Evolutionary conservation across 2,797 vertebrate species (phyloP), one percentile per base, ranked within the genome.

Genomic region (Argentina silus): DNA sequence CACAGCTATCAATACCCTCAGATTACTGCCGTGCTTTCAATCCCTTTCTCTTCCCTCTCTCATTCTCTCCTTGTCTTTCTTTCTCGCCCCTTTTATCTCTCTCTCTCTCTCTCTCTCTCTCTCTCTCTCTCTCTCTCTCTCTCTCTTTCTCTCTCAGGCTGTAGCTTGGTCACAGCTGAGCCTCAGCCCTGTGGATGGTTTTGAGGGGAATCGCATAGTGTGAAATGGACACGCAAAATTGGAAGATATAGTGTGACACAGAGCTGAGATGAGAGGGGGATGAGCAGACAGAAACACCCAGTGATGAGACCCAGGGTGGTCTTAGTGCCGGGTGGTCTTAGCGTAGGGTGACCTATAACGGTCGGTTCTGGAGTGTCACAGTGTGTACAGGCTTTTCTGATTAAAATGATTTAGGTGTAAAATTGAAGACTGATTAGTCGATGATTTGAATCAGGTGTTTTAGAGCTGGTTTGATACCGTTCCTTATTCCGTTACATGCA

Each of bases 231-330:
- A 93, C 87, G 86, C 88, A 84, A 89, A 93, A 91, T 90, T 92
- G 92, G 88, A 89, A 92, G 91, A 93, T 90, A 92, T 92, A 93
- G 91, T 91, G 92, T 93, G 93, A 92, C 91, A 86, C 92, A 89
- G 90, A 90, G 84, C 88, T 69, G 76, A 88, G 87, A 93, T 92
- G 92, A 92, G 85, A 86, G 84, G 70, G 79, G 85, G 86, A 89
- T 86, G 79, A 85, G 85, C 86, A 17, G 69, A 80, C 85, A 83
- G 88, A 84, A 76, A 45, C n/a, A 45, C n/a, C 43, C 42, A 11
- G 36, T 15, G 44, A 21, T 45, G 8, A 47, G 17, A 48, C 7
- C 7, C 47, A 15, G 47, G 48, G 21, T 57, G 3, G 2, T 19
- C 5, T 56, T 56, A 1, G 27, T 36, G 27, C 27, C 27, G 27